Evolutionary conservation across 1,140 invertebrate genomes (phyloP).

Genomic region (Drosophila erecta): DNA sequence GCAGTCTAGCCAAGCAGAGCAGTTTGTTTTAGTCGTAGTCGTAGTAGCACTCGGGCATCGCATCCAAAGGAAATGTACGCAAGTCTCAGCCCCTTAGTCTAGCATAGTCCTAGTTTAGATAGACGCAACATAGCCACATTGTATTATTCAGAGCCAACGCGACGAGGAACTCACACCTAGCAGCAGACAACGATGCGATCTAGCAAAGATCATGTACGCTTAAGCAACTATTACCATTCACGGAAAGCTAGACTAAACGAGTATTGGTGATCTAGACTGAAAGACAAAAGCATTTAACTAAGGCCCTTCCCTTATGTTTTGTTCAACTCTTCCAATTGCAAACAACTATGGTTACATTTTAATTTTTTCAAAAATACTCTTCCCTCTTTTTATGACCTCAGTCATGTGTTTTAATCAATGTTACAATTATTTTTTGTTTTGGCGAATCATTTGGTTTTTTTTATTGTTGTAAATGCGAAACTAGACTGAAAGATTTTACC

Average conservation of each 20-base stretch:
- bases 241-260: not conserved
- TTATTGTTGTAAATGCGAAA: not conserved
- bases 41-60: slow-evolving; percentile 29
- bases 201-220: slow-evolving; percentile 17
- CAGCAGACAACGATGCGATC: slow-evolving; percentile 31
- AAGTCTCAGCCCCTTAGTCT: slow-evolving; percentile 62
- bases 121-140: slow-evolving; percentile 57
- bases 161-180: slow-evolving; percentile 63
- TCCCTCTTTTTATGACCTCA: not conserved
- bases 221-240: slow-evolving; percentile 14
- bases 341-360: not conserved
- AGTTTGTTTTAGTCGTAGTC: slow-evolving; percentile 62
- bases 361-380: too few species aligned
- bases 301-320: not conserved
- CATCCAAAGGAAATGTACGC: slow-evolving; percentile 72
- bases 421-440: not conserved
- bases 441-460: not conserved
- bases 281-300: slow-evolving; percentile 1
- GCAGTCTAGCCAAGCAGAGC: slow-evolving; percentile 77
- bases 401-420: not conserved
- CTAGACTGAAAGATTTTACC: slow-evolving; percentile 2
- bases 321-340: not conserved
- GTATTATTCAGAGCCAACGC: slow-evolving; percentile 58
- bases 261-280: slow-evolving; percentile 26
- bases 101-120: slow-evolving; percentile 43